A percentile compares a stretch with the other conserved stretches of the same genome.
These are phyloP conservation scores for Ellobium chinense DNA, from an alignment of 2,888 invertebrate genomes.

Conservation along the genomic window DNA sequence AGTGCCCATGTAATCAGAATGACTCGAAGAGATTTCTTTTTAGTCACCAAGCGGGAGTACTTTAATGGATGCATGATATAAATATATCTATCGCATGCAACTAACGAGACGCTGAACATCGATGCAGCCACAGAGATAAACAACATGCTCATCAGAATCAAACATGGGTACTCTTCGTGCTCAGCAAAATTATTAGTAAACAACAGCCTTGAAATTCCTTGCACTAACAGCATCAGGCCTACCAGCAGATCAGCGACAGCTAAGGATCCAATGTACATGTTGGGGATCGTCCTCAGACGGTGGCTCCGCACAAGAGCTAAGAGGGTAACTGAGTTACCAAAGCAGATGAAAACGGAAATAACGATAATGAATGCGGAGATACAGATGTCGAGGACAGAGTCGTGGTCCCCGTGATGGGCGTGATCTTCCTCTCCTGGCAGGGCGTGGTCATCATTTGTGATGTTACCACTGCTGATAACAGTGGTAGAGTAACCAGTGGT, in stretches of 20 bases:
- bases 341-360: constrained; percentile 38
- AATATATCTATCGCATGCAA: constrained; percentile 45
- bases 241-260: constrained; percentile 50
- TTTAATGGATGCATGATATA: constrained; percentile 44
- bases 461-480: too few species aligned
- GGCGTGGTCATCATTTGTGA: too few species aligned
- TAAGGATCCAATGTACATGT: constrained; percentile 51
- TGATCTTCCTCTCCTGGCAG: too few species aligned
- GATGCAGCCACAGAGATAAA: constrained; percentile 32
- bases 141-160: constrained; percentile 35
- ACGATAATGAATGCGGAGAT: constrained; percentile 24
- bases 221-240: constrained; percentile 34
- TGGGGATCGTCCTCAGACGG: constrained; percentile 47
- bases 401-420: background rate
- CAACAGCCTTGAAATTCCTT: constrained; percentile 26
- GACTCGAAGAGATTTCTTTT: constrained; percentile 16
- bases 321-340: constrained; percentile 49
- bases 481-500: too few species aligned
- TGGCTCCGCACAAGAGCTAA: constrained; percentile 41
- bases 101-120: constrained; percentile 31
- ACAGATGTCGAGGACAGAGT: background rate
- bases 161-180: constrained; percentile 27
- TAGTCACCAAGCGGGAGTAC: constrained; percentile 38
- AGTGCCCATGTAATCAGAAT: constrained; percentile 37
- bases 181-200: constrained; percentile 1